Evolutionary conservation across 2,113 vertebrate species (phyloP).

Genomic region (Accipiter cooperii): DNA sequence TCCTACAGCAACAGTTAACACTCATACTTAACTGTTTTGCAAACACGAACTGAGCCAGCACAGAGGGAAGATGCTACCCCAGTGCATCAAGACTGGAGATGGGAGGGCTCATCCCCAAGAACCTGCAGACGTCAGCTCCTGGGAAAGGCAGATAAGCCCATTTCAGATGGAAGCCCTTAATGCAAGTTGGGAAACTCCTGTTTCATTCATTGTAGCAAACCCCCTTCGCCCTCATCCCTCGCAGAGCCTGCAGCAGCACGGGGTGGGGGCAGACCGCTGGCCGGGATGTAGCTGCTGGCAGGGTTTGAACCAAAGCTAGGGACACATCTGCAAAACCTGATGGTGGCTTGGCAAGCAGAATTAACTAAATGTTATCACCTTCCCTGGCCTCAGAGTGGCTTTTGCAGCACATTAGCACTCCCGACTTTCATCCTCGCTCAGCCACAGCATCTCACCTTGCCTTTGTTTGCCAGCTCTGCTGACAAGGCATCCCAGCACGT

Average conservation of each 20-base stretch:
- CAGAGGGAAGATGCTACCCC: not conserved
- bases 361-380: not conserved
- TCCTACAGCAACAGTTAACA: not conserved
- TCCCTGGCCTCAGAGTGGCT: not conserved
- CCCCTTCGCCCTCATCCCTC: not conserved
- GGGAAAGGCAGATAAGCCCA: not conserved
- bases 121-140: not conserved
- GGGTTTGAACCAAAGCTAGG: not conserved
- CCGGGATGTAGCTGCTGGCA: not conserved
- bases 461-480: not conserved
- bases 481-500: not conserved
- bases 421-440: not conserved
- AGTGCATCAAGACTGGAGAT: not conserved
- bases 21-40: not conserved
- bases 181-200: not conserved
- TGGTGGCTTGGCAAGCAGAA: not conserved
- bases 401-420: not conserved
- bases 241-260: rapidly evolving
- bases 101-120: not conserved
- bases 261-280: rapidly evolving
- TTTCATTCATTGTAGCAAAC: not conserved
- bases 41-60: not conserved
- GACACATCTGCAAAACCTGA: not conserved
- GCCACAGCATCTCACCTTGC: not conserved
- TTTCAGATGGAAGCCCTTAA: not conserved